Conservation (phyloP, 1,140 invertebrate species). For the Paraescarpia echinospica region DNA sequence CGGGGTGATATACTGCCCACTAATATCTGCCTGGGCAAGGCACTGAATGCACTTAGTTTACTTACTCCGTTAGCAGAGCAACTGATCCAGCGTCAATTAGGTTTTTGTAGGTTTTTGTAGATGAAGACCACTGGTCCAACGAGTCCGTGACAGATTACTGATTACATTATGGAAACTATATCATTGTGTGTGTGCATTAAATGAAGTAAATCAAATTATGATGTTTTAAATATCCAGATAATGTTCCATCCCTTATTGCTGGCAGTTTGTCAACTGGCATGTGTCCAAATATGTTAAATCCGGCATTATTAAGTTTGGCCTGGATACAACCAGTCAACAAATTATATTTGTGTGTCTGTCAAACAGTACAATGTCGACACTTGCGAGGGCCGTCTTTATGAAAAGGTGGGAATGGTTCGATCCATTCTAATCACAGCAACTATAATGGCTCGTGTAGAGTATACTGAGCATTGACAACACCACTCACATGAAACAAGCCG, state of each 20-base stretch:
- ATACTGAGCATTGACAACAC: background rate
- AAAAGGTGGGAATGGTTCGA: background rate
- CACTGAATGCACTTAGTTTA: too few relatives aligned
- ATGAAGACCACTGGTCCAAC: too few relatives aligned
- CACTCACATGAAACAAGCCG: background rate
- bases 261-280: background rate
- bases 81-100: too few relatives aligned
- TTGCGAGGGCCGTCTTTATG: background rate
- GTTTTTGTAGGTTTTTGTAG: too few relatives aligned
- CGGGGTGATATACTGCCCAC: too few relatives aligned
- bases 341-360: too few relatives aligned
- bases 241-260: background rate
- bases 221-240: background rate
- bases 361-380: background rate
- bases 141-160: background rate
- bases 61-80: too few relatives aligned
- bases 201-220: background rate
- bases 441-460: background rate
- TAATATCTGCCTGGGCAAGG: too few relatives aligned
- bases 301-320: background rate
- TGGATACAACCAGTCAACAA: background rate
- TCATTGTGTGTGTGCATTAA: background rate
- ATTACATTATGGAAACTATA: background rate
- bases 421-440: background rate
- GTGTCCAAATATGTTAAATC: background rate